phyloP scores from a whole-genome alignment of 2,888 invertebrate species.

The Nomada lathburiana region DNA sequence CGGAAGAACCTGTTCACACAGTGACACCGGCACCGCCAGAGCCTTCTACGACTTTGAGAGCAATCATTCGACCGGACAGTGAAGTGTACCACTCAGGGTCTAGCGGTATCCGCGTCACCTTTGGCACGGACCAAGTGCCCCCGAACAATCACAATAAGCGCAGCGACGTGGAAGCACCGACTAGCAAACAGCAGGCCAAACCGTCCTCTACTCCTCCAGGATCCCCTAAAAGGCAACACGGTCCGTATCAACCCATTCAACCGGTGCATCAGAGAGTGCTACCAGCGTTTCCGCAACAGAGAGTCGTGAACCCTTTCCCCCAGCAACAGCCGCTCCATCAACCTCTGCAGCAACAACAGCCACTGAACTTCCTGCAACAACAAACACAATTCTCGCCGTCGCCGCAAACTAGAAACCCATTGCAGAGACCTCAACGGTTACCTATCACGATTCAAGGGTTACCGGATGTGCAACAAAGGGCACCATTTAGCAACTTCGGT shows the following conservation, averaged over 20 bases:
- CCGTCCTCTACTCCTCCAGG: constrained; percentile 71
- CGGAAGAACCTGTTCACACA: constrained; percentile 86
- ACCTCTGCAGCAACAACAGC: constrained; percentile 57
- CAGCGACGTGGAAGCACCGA: constrained; percentile 75
- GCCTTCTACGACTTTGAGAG: constrained; percentile 91
- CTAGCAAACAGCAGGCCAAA: constrained; percentile 82
- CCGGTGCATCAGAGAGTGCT: constrained; percentile 74
- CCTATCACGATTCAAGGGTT: constrained; percentile 81
- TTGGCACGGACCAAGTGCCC: constrained; percentile 88
- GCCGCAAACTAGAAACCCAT: constrained; percentile 53
- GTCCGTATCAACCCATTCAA: constrained; percentile 81
- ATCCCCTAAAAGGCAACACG: constrained; percentile 81
- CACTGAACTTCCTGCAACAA: constrained; percentile 65
- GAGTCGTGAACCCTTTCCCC: constrained; percentile 83
- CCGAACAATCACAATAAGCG: constrained; percentile 82
- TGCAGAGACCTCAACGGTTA: constrained; percentile 75
- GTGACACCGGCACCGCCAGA: constrained; percentile 86
- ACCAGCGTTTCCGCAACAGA: constrained; percentile 82
- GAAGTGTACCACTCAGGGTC: constrained; percentile 91
- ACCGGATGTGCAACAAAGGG: constrained; percentile 80
- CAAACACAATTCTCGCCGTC: constrained; percentile 58
- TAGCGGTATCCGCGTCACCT: constrained; percentile 93
- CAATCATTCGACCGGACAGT: constrained; percentile 94
- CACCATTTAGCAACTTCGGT: constrained; percentile 78
- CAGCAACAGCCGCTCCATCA: constrained; percentile 81